Evolutionary conservation across 2,888 invertebrate species (phyloP), one percentile per base, ranked within the genome.

Genomic region (Ochropleura leucogaster): DNA sequence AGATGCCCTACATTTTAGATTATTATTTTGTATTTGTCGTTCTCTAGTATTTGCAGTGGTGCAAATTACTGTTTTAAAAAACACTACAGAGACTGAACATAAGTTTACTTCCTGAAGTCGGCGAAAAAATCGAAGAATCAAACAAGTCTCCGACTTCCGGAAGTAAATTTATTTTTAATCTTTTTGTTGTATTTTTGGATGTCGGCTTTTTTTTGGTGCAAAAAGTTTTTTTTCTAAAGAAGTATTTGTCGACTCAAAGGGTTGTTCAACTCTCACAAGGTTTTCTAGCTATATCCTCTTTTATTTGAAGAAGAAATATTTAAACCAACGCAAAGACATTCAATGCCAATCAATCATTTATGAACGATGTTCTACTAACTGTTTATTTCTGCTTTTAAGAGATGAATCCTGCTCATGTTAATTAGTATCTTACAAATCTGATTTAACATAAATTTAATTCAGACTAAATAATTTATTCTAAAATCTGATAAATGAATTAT

Each of bases 301-400:
- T 53, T 64, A 74, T 69, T 55, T 44, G 16, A n/a, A 71, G 44
- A 59, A 69, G 53, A 42, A 53, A 44, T 51, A 59, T 57, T 71
- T 62, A 68, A 60, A 53, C 70, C 72, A 57, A 72, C 72, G 81
- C 80, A 57, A 59, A 55, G 55, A 30, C n/a, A 72, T 60, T 68
- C 72, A 78, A 55, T 67, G 57, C 44, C 63, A 80, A 67, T 80
- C 70, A 57, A 55, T 69, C 53, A 72, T 74, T 57, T 68, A 73
- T 44, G 60, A 68, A 74, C 20, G 46, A 57, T 64, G 74, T 60
- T 40, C 49, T 46, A 69, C 57, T 67, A 72, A 47, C 49, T 20
- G 62, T 53, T 53, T 65, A 66, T 69, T 66, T 72, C n/a, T 75
- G n/a, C 18, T 49, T 74, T 42, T 47, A 72, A 10, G 46, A 65